These are phyloP conservation scores for Heterotis niloticus DNA, from an alignment of 2,113 vertebrate genomes.

Conservation along the genomic window DNA sequence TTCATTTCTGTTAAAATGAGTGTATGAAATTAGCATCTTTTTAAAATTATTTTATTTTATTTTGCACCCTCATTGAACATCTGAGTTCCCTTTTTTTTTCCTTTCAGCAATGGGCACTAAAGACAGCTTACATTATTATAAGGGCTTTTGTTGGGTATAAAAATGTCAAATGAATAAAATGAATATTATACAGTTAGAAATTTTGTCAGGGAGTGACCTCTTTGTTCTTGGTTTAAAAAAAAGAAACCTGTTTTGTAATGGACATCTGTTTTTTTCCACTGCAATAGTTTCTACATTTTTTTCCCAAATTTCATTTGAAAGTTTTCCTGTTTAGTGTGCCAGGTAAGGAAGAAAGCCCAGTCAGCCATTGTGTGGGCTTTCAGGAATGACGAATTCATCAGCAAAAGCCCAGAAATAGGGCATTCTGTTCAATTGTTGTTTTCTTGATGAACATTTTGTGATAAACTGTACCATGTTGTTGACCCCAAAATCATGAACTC, in stretches of 20 bases:
- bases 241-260: too few species aligned
- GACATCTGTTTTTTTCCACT: too few species aligned
- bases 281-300: not conserved
- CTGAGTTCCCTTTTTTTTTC: constrained; percentile 47
- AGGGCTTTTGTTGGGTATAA: constrained; percentile 75
- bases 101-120: constrained; percentile 79
- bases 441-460: constrained; percentile 73
- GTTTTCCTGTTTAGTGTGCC: constrained; percentile 21
- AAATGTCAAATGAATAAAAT: too few species aligned
- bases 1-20: constrained; percentile 82
- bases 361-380: constrained; percentile 40
- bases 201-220: not conserved
- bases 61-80: constrained; percentile 59
- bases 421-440: constrained; percentile 42
- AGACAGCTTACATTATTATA: constrained; percentile 68
- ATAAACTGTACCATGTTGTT: constrained; percentile 95
- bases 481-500: constrained; percentile 94
- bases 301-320: not conserved
- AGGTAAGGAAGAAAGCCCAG: constrained; percentile 39
- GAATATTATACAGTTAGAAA: too few species aligned
- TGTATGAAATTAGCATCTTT: constrained; percentile 55
- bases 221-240: constrained; percentile 14
- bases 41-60: too few species aligned
- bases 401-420: constrained; percentile 53
- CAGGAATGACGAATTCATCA: constrained; percentile 39